Conservation (phyloP, 64 coral and sea anemone species). For the Astreopora myriophthalma region DNA sequence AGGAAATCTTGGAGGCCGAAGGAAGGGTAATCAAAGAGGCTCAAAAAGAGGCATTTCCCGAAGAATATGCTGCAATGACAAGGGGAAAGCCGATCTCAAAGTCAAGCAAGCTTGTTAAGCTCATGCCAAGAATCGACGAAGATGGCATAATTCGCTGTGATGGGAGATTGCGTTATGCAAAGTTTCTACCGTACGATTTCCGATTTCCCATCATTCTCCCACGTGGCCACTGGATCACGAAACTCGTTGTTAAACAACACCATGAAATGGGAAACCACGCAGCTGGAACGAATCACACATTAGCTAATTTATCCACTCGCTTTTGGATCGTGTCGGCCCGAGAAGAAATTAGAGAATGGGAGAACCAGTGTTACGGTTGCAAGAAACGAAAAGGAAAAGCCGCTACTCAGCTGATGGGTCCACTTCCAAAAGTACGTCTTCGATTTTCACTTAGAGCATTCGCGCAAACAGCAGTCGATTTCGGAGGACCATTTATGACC, state of each 20-base stretch:
- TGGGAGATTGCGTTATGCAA: slow-evolving; percentile 52
- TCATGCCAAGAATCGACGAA: slow-evolving; percentile 54
- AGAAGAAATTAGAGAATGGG: slow-evolving; percentile 76
- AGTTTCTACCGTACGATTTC: slow-evolving; percentile 52
- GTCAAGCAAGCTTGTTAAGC: slow-evolving; percentile 45
- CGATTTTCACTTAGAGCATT: slow-evolving; percentile 43
- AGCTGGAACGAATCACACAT: slow-evolving; percentile 63
- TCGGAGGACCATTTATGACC: slow-evolving; percentile 26
- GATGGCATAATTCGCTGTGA: slow-evolving; percentile 60
- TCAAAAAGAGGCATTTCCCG: slow-evolving; percentile 41
- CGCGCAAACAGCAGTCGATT: slow-evolving; percentile 28
- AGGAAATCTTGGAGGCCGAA: slow-evolving; percentile 42
- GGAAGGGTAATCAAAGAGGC: not conserved
- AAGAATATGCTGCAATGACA: slow-evolving; percentile 3
- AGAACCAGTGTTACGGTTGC: slow-evolving; percentile 56
- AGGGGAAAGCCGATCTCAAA: slow-evolving; percentile 36
- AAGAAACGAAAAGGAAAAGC: slow-evolving; percentile 28
- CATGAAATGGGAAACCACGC: slow-evolving; percentile 61
- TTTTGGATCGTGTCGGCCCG: slow-evolving; percentile 64
- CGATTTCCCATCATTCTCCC: slow-evolving; percentile 66
- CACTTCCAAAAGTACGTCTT: slow-evolving; percentile 48
- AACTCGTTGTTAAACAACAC: slow-evolving; percentile 69
- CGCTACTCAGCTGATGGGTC: slow-evolving; percentile 67
- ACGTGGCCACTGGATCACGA: slow-evolving; percentile 66
- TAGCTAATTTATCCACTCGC: slow-evolving; percentile 14